Base-by-base conservation (phyloP, 30 jellyfish, hydroid and myxozoan species). In the Aurelia aurita region DNA sequence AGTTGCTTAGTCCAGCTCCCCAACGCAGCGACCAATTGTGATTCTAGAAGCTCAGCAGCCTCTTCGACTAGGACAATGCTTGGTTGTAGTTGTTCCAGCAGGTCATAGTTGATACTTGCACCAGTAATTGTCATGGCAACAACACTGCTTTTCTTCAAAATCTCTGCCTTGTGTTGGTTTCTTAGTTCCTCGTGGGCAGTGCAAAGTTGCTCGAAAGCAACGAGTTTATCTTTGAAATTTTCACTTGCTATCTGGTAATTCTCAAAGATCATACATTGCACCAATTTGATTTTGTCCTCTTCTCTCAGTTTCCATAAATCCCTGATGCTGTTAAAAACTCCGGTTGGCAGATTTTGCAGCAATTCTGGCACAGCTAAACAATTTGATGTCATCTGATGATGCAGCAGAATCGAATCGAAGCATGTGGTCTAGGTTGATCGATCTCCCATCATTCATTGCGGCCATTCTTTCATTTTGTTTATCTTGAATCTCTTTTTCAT, bases 1-100 rank as follows among this genome's bases (percentile, higher is more conserved):
- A 89, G 85, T 25, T 89, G 89, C 69, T 89, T 61, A 0, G 87
- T 62, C 90, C 91, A 78, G 69, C 77, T 80, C 16, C 91, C 90
- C 31, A 89, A 58, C 28, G 90, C 78, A 23, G 97, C 93, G 25
- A 89, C 74, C 20, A 89, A 89, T 31, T 78, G 90, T 16, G 97
- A 87, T 65, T 89, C 97, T 15, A 89, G 44, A 14, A 89, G 73
- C 71, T 89, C 97, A 23, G 97, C 97, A 16, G 97, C 97, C 57
- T 89, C 97, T 72, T 89, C 97, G 14, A 89, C 93, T 27, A 89
- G 29, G 23, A 89, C 97, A 16, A 89, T 78, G 11, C 51, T 23
- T 45, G 97, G 97, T 47, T 74, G 58, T 31, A 89, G 12, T 43
- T 58, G 84, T 34, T 72, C 70, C 57, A 89, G 72, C 44, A 89